These are phyloP conservation scores for Philereme transversata DNA, from an alignment of 2,888 invertebrate genomes.

Conservation along the genomic window DNA sequence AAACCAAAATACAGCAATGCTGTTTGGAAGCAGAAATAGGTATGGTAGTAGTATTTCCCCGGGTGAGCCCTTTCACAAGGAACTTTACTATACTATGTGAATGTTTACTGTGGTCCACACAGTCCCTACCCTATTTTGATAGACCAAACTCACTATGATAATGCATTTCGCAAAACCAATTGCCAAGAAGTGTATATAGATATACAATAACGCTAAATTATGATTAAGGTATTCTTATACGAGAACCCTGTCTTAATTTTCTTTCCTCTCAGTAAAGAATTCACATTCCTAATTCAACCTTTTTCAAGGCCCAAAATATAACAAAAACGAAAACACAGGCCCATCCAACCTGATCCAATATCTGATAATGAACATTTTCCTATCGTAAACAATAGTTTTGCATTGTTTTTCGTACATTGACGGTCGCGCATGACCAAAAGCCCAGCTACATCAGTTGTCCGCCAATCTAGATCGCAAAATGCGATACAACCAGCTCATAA, in stretches of 20 bases:
- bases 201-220: too few species aligned
- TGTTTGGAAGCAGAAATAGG: too few species aligned
- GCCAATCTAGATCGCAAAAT: constrained; percentile 41
- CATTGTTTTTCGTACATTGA: constrained; percentile 32
- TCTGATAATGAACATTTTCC: constrained; percentile 32
- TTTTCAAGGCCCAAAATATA: constrained; percentile 22
- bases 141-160: too few species aligned
- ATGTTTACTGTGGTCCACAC: too few species aligned
- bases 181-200: too few species aligned
- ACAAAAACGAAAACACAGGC: constrained; percentile 12
- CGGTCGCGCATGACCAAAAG: constrained; percentile 27
- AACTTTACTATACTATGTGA: too few species aligned
- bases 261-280: too few species aligned
- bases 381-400: constrained; percentile 33
- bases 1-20: too few species aligned
- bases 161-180: too few species aligned
- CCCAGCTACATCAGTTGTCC: constrained; percentile 36
- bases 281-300: constrained; percentile 15
- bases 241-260: background rate
- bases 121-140: too few species aligned
- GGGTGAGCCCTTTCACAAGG: too few species aligned
- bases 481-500: constrained; percentile 50
- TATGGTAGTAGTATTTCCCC: too few species aligned
- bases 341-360: constrained; percentile 29
- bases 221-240: background rate